Base-by-base conservation (phyloP, 2,888 invertebrate species). In the Lydus trimaculatus region DNA sequence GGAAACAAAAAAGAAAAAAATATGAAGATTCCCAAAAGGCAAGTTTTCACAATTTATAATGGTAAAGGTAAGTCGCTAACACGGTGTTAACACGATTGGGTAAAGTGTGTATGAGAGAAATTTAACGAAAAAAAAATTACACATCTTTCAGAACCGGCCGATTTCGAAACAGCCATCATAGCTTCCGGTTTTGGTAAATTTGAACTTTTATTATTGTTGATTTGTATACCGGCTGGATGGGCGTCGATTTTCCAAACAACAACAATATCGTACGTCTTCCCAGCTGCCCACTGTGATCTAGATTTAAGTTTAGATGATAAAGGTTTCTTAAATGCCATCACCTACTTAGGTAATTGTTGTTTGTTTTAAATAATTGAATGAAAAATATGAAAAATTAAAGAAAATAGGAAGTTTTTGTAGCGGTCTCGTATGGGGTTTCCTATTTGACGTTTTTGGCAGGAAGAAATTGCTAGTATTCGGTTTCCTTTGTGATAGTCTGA, bases 251-350 rank as follows among this genome's bases (percentile, higher is more conserved):
- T 92, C 66, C 92, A 92, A 78, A 91, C 91, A 69, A 91, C 92
- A 64, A 90, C 91, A 4, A 88, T 90, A 76, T 91, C 92, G 0
- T 94, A 91, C 80, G 89, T 93, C 76, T 87, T 93, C 79, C 92
- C 93, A 0, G 88, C 90, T 25, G 92, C 93, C 0, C 91, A 92
- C 80, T 94, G 94, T 77, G 92, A 92, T 78, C 88, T 94, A 78
- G 83, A 89, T 43, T 85, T 94, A 36, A 88, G 89, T 1, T 83
- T 91, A 20, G 80, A 91, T 25, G 90, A 92, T 62, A 93, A 93
- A 87, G 94, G 94, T 2, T 85, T 90, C 0, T 84, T 94, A 4
- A 90, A 91, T 70, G 91, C 91, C 1, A 88, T 90, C 69, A 91
- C 91, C 9, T 94, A 92, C 84, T 88, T 90, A 80, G 94, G 94